Percentiles rank a stretch among this genome's conserved stretches.
Evolutionary conservation across 2,113 vertebrate species (phyloP).

Genomic region (Candoia aspera): DNA sequence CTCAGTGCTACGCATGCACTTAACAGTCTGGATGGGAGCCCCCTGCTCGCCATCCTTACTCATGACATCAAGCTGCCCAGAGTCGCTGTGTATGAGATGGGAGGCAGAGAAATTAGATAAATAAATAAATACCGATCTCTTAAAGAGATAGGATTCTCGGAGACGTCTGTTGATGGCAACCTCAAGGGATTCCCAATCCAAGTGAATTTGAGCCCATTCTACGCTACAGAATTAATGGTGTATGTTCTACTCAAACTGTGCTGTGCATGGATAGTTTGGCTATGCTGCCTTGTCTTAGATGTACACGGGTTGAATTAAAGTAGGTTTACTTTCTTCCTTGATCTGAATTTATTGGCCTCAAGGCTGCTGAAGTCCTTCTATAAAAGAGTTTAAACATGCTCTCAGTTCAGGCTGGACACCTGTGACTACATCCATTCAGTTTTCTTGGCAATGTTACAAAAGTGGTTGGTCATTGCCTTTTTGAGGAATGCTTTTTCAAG

Average conservation of each 20-base stretch:
- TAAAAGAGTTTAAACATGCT: neutral
- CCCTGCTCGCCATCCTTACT: too few relatives aligned
- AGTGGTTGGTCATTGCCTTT: neutral
- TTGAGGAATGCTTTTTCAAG: neutral
- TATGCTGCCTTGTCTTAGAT: neutral
- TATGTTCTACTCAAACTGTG: neutral
- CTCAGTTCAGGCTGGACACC: neutral
- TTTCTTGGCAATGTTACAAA: neutral
- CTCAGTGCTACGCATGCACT: too few relatives aligned
- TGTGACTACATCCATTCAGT: neutral
- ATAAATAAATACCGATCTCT: too few relatives aligned
- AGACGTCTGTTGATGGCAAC: neutral
- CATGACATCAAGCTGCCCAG: too few relatives aligned
- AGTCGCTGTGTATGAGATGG: too few relatives aligned
- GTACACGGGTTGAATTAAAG: neutral
- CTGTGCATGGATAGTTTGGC: neutral
- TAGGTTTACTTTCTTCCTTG: neutral
- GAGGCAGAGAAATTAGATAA: too few relatives aligned
- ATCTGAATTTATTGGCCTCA: neutral
- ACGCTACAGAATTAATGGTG: neutral
- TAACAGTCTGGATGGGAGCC: too few relatives aligned
- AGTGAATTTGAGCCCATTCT: slow-evolving; percentile 4
- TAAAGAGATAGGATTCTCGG: slow-evolving; percentile 8
- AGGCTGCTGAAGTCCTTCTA: neutral
- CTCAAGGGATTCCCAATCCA: slow-evolving; percentile 12